These are phyloP conservation scores for Protodeltote pygarga DNA, from an alignment of 2,888 invertebrate genomes.

Conservation along the genomic window DNA sequence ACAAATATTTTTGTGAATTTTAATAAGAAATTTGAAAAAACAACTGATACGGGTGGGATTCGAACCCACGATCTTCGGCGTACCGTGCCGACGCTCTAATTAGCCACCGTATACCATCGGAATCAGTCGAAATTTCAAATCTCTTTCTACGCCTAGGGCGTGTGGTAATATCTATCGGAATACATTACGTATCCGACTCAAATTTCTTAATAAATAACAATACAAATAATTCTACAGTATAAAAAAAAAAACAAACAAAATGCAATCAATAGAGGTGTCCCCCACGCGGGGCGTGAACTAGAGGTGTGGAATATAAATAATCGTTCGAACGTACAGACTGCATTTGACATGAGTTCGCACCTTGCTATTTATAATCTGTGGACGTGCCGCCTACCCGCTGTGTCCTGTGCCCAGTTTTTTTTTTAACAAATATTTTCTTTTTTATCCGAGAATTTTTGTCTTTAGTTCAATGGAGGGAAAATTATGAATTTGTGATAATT, in stretches of 20 bases:
- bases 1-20: too few species aligned
- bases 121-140: too few species aligned
- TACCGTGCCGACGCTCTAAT: too few species aligned
- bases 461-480: background rate
- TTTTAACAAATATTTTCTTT: slow-evolving; percentile 8
- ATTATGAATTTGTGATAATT: background rate
- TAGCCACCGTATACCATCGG: too few species aligned
- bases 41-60: too few species aligned
- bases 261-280: slow-evolving; percentile 51
- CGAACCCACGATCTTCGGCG: too few species aligned
- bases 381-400: slow-evolving; percentile 48
- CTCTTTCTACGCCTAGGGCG: too few species aligned
- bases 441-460: slow-evolving; percentile 12
- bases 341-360: slow-evolving; percentile 50
- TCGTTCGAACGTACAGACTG: slow-evolving; percentile 40
- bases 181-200: too few species aligned
- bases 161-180: too few species aligned
- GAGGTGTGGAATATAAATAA: slow-evolving; percentile 55
- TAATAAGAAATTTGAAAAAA: too few species aligned
- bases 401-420: slow-evolving; percentile 27
- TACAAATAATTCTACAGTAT: slow-evolving; percentile 2
- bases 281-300: slow-evolving; percentile 46
- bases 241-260: slow-evolving; percentile 26
- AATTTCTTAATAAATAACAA: background rate
- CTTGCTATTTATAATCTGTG: slow-evolving; percentile 56